These are phyloP conservation scores for Plebejus melissa DNA, from an alignment of 2,888 invertebrate genomes.

Conservation along the genomic window DNA sequence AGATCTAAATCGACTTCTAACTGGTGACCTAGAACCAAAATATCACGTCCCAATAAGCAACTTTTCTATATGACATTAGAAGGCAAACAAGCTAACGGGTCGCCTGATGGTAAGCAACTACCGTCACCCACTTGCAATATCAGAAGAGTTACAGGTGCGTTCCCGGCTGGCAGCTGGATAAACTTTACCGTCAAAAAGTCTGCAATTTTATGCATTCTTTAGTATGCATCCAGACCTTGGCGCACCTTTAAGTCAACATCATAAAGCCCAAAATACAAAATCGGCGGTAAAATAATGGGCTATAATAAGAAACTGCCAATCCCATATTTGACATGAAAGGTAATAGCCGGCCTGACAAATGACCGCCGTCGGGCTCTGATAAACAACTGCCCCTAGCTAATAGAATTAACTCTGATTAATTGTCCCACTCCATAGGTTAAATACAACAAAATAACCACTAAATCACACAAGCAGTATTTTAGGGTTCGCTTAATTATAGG, in stretches of 20 bases:
- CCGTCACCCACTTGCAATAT: too few relatives aligned
- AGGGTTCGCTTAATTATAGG: background rate
- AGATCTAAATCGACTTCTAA: too few relatives aligned
- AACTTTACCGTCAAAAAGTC: background rate
- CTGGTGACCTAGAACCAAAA: too few relatives aligned
- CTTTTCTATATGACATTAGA: too few relatives aligned
- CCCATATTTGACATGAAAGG: constrained; percentile 31
- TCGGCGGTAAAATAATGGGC: background rate
- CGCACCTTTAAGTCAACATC: background rate
- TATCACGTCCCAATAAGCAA: too few relatives aligned
- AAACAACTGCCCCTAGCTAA: constrained; percentile 48
- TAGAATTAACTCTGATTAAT: constrained; percentile 67
- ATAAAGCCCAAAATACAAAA: background rate
- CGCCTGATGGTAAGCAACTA: too few relatives aligned
- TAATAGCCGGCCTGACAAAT: constrained; percentile 31
- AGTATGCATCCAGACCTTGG: too few relatives aligned
- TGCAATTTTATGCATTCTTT: background rate
- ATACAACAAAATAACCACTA: constrained; percentile 14
- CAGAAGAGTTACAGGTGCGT: too few relatives aligned
- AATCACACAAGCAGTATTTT: background rate
- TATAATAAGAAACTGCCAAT: constrained; percentile 26
- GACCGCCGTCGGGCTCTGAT: constrained; percentile 30
- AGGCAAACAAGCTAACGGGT: too few relatives aligned
- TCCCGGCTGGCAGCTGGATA: too few relatives aligned
- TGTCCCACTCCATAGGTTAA: constrained; percentile 33